These are phyloP conservation scores for Psittacula derbiana DNA, from an alignment of 2,797 vertebrate genomes.

Conservation along the genomic window DNA sequence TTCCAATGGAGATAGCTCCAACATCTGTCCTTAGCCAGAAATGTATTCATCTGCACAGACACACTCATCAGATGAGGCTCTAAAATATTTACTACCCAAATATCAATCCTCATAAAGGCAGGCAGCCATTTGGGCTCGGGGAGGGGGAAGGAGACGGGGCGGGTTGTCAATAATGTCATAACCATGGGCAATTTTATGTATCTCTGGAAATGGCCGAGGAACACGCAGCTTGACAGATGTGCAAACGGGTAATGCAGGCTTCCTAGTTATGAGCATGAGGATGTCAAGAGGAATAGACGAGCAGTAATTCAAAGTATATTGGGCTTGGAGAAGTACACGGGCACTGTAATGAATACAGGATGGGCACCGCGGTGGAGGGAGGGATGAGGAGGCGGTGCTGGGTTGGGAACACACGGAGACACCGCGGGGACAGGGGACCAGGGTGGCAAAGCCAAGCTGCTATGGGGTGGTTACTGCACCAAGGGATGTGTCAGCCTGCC, in stretches of 20 bases:
- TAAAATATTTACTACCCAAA: constrained; percentile 73
- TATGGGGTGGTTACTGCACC: not conserved
- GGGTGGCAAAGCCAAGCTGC: rapidly evolving
- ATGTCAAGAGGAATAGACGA: constrained; percentile 63
- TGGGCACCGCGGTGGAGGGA: not conserved
- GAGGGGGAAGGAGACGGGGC: constrained; percentile 13
- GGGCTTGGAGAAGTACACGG: constrained; percentile 33
- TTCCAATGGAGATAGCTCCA: constrained; percentile 25
- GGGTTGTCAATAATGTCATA: constrained; percentile 72
- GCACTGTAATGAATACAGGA: constrained; percentile 5
- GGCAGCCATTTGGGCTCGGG: constrained; percentile 16
- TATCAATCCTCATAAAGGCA: constrained; percentile 68
- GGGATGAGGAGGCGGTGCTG: not conserved
- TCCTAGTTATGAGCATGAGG: constrained; percentile 54
- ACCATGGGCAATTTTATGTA: constrained; percentile 69
- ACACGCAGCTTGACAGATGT: constrained; percentile 71
- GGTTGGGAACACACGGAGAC: not conserved
- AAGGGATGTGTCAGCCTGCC: not conserved
- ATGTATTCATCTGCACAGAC: constrained; percentile 60
- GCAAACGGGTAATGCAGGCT: constrained; percentile 49
- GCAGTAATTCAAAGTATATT: constrained; percentile 67
- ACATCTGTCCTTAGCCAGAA: constrained; percentile 62
- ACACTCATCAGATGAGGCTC: constrained; percentile 60
- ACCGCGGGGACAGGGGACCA: not conserved
- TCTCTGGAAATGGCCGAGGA: constrained; percentile 72